Percentiles rank a stretch among this genome's conserved stretches.
These are phyloP conservation scores for Calliphora vicina DNA, from an alignment of 1,140 invertebrate genomes.

Conservation along the genomic window DNA sequence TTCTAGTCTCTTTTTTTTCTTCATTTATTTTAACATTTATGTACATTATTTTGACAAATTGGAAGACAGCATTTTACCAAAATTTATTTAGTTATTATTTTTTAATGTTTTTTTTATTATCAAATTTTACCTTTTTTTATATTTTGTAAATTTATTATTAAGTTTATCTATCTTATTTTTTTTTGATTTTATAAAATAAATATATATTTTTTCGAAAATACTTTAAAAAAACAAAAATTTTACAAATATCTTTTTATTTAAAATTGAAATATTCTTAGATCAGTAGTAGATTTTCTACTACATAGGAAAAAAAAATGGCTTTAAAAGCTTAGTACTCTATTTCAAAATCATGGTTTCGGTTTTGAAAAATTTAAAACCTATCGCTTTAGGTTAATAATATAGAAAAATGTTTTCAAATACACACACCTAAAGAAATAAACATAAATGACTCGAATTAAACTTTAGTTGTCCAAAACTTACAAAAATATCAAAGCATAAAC, in stretches of 20 bases:
- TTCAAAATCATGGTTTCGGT: no score
- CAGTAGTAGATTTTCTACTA: no score
- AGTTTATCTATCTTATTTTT: slow-evolving; percentile 16
- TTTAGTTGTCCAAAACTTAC: no score
- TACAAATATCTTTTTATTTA: background rate
- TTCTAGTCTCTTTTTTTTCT: slow-evolving; percentile 21
- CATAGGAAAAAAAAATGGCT: no score
- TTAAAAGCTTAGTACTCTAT: no score
- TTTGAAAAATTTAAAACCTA: no score
- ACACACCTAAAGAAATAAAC: no score
- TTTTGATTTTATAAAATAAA: background rate
- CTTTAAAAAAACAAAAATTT: background rate
- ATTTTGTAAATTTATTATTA: slow-evolving; percentile 12
- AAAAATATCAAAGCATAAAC: no score
- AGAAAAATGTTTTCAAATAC: no score
- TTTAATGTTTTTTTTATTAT: background rate
- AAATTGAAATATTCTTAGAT: no score
- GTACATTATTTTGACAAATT: slow-evolving; percentile 24
- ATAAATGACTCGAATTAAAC: no score
- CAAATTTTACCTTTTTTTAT: background rate
- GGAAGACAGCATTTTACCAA: slow-evolving; percentile 35
- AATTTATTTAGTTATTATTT: background rate
- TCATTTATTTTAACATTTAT: slow-evolving; percentile 9
- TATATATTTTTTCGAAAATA: background rate
- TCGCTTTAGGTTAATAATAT: no score